These are phyloP conservation scores for Ctenoplectra terminalis DNA, from an alignment of 1,140 invertebrate genomes.

Conservation along the genomic window DNA sequence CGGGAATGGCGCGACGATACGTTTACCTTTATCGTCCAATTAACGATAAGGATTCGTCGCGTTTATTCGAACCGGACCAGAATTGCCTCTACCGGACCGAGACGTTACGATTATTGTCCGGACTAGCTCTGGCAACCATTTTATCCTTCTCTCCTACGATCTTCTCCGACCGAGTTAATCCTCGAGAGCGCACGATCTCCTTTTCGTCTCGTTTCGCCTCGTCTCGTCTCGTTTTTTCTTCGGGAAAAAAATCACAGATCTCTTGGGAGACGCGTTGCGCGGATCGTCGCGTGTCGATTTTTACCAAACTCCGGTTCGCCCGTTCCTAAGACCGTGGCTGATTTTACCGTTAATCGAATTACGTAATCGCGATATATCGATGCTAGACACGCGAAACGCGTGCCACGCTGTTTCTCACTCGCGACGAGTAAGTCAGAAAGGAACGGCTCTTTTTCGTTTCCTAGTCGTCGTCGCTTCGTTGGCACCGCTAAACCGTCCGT, in stretches of 20 bases:
- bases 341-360: slow-evolving; percentile 71
- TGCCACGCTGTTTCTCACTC: slow-evolving; percentile 50
- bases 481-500: not conserved
- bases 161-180: not conserved
- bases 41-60: slow-evolving; percentile 72
- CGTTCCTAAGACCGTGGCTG: slow-evolving; percentile 11
- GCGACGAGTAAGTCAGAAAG: too few relatives aligned
- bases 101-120: slow-evolving; percentile 69
- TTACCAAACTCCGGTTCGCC: slow-evolving; percentile 22
- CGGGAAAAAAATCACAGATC: not conserved
- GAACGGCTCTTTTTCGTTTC: too few relatives aligned
- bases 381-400: slow-evolving; percentile 53
- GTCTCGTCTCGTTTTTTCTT: not conserved
- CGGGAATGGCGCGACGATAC: slow-evolving; percentile 57
- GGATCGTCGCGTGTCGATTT: slow-evolving; percentile 64
- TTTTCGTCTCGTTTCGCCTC: not conserved
- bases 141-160: slow-evolving; percentile 46
- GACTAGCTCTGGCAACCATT: slow-evolving; percentile 57
- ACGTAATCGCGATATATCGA: slow-evolving; percentile 68
- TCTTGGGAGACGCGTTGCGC: too few relatives aligned
- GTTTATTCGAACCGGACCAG: slow-evolving; percentile 52
- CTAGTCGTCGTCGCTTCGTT: too few relatives aligned
- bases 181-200: not conserved
- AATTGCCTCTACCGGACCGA: slow-evolving; percentile 50
- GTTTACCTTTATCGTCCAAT: slow-evolving; percentile 73